phyloP scores from a whole-genome alignment of 2,888 invertebrate genomes.

The Emmelina monodactyla region DNA sequence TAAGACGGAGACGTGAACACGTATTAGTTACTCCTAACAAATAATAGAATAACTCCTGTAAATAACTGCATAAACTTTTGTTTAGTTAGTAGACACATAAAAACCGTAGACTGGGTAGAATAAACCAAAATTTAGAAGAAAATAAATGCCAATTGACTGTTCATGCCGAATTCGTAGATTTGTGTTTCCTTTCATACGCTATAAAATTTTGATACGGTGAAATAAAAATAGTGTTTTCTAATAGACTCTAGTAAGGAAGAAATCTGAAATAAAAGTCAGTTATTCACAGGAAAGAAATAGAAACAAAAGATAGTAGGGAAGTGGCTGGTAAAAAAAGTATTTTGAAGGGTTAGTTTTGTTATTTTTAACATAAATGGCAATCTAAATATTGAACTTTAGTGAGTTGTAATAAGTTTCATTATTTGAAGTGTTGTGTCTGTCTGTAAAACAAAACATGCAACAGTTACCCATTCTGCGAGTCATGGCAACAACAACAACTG shows the following conservation, averaged over 20 bases:
- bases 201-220: too few relatives aligned
- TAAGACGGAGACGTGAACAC: conserved; percentile 17
- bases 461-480: conserved; percentile 48
- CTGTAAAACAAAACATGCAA: conserved; percentile 29
- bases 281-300: conserved; percentile 54
- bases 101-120: conserved; percentile 40
- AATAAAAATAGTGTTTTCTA: too few relatives aligned
- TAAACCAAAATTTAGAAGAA: conserved; percentile 11
- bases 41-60: conserved; percentile 31
- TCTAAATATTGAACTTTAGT: too few relatives aligned
- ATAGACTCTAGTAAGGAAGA: conserved; percentile 18
- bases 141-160: conserved; percentile 5
- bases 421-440: conserved; percentile 7
- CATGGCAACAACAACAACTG: conserved; percentile 57
- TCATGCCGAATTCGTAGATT: too few relatives aligned
- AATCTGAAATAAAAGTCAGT: conserved; percentile 41
- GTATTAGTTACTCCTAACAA: conserved; percentile 1
- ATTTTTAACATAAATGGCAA: too few relatives aligned
- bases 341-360: too few relatives aligned
- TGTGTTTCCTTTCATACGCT: too few relatives aligned
- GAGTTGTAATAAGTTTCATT: conserved; percentile 22
- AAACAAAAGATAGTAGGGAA: too few relatives aligned
- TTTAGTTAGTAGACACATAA: conserved; percentile 14
- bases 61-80: conserved; percentile 63
- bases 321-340: too few relatives aligned